phyloP scores from a whole-genome alignment of 2,888 invertebrate species.

The Podabrus alpinus region DNA sequence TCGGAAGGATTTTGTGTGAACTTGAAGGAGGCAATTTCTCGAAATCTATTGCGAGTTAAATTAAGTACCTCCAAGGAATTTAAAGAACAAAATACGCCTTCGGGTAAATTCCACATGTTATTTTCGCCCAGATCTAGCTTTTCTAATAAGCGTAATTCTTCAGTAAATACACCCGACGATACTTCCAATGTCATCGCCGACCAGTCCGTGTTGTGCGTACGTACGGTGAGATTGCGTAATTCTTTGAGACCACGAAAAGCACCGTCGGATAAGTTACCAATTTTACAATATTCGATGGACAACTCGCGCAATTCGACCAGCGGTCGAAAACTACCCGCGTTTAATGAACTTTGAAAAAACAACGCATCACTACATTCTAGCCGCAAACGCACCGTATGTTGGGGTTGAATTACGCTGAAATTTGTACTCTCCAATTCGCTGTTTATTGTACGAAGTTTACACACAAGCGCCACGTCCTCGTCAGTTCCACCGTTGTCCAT shows the following conservation, averaged over 20 bases:
- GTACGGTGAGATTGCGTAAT: conserved; percentile 76
- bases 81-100: conserved; percentile 76
- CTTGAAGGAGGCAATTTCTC: conserved; percentile 74
- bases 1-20: conserved; percentile 67
- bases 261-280: conserved; percentile 78
- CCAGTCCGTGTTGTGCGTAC: conserved; percentile 85
- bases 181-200: conserved; percentile 79
- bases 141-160: conserved; percentile 73
- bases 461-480: conserved; percentile 72
- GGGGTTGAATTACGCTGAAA: conserved; percentile 81
- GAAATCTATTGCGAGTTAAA: conserved; percentile 77
- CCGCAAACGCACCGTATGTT: conserved; percentile 75
- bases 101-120: conserved; percentile 79
- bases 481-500: conserved; percentile 68
- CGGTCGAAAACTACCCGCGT: conserved; percentile 76
- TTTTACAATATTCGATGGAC: conserved; percentile 81
- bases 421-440: conserved; percentile 82
- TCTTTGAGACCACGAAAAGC: conserved; percentile 81
- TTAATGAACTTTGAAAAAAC: conserved; percentile 79
- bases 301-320: conserved; percentile 76
- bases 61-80: conserved; percentile 76
- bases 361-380: conserved; percentile 81
- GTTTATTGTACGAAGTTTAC: conserved; percentile 76
- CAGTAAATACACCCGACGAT: conserved; percentile 73
- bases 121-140: conserved; percentile 78